A percentile compares a stretch with the other conserved stretches of the same genome.
phyloP scores from a whole-genome alignment of 2,888 invertebrate species.

The Epinotia demarniana region DNA sequence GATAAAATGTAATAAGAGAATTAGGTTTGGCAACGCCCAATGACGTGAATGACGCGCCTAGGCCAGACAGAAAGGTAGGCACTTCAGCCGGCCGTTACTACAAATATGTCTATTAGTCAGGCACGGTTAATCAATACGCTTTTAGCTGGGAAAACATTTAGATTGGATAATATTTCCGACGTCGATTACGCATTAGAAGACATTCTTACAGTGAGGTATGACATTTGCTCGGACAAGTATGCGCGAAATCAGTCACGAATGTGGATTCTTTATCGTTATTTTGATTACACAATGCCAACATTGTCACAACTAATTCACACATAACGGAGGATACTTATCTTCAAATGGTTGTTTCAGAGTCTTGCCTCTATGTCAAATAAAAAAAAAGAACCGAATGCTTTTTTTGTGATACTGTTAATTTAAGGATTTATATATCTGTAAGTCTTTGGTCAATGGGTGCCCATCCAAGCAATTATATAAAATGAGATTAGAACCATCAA shows the following conservation, averaged over 20 bases:
- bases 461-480: not conserved
- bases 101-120: constrained; percentile 64
- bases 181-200: not conserved
- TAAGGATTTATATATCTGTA: too few species aligned
- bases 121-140: constrained; percentile 71
- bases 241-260: too few species aligned
- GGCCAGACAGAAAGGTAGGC: constrained; percentile 53
- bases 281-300: not conserved
- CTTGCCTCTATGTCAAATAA: too few species aligned
- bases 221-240: too few species aligned
- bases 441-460: not conserved
- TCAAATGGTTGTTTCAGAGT: too few species aligned
- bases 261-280: too few species aligned
- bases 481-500: not conserved
- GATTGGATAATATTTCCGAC: constrained; percentile 55
- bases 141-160: constrained; percentile 55
- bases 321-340: too few species aligned
- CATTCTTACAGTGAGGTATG: not conserved
- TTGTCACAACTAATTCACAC: not conserved
- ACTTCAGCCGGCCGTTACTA: constrained; percentile 48
- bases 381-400: too few species aligned
- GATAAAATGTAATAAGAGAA: constrained; percentile 42
- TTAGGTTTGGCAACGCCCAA: constrained; percentile 53
- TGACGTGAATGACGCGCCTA: constrained; percentile 51
- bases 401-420: too few species aligned